Evolutionary conservation across 2,113 vertebrate species (phyloP).

Genomic region (Phylloscopus trochilus): DNA sequence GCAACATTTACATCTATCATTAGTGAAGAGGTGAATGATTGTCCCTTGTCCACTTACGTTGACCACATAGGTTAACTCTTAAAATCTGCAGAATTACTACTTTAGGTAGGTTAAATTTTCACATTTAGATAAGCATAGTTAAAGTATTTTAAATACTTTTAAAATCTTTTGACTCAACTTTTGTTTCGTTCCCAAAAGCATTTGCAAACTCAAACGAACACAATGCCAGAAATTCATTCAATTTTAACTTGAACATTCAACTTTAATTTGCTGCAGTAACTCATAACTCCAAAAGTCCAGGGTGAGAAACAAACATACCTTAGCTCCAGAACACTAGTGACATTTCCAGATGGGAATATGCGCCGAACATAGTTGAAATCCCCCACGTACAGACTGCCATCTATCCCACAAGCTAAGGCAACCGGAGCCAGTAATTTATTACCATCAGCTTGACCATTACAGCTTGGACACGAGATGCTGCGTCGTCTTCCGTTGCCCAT

Average conservation of each 20-base stretch:
- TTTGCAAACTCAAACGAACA: not conserved
- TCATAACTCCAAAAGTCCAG: not conserved
- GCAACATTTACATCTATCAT: conserved; percentile 31
- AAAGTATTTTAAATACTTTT: not conserved
- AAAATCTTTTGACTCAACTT: not conserved
- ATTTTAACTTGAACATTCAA: too few relatives aligned
- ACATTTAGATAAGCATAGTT: not conserved
- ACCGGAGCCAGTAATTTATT: conserved; percentile 96
- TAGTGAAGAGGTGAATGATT: not conserved
- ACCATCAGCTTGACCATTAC: conserved; percentile 96
- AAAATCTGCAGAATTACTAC: not conserved
- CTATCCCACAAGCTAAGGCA: conserved; percentile 90
- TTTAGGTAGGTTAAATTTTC: not conserved
- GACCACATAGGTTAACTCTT: not conserved
- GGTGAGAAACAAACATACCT: conserved; percentile 75
- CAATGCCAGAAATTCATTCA: not conserved
- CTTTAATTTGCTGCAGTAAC: not conserved
- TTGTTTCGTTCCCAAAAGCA: not conserved
- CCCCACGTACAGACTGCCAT: conserved; percentile 94
- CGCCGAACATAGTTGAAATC: conserved; percentile 99
- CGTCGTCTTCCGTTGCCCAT: conserved; percentile 96
- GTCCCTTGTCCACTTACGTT: not conserved
- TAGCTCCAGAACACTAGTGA: conserved; percentile 95
- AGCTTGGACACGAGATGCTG: conserved; percentile 97
- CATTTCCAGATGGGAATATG: conserved; percentile 94